Evolutionary conservation across 2,888 invertebrate species (phyloP).

Genomic region (Stenichneumon culpator): DNA sequence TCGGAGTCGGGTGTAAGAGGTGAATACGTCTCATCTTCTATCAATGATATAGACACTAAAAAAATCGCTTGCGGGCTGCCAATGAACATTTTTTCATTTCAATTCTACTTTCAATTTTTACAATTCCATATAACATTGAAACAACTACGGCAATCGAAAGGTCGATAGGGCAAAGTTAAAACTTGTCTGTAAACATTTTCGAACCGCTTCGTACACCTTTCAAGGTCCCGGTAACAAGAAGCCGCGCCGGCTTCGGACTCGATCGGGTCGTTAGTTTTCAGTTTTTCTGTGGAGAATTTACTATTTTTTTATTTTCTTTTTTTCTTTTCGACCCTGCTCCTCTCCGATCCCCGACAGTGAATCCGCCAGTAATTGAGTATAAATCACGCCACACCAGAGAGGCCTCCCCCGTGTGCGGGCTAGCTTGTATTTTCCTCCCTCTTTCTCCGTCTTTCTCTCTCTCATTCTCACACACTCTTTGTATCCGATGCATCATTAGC

Average conservation of each 20-base stretch:
- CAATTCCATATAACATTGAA: too few relatives aligned
- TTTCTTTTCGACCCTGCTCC: not conserved
- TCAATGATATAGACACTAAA: too few relatives aligned
- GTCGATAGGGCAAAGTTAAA: not conserved
- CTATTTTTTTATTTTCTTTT: constrained; percentile 60
- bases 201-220: not conserved
- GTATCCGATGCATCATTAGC: constrained; percentile 74
- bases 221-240: not conserved
- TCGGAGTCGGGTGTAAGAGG: not conserved
- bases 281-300: constrained; percentile 70
- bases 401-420: constrained; percentile 44
- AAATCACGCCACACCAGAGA: constrained; percentile 70
- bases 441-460: not conserved
- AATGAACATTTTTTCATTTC: too few relatives aligned
- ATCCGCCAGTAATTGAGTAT: constrained; percentile 78
- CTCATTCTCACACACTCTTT: constrained; percentile 42
- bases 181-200: not conserved
- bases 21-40: too few relatives aligned
- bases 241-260: constrained; percentile 55
- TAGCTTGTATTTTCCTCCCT: constrained; percentile 19
- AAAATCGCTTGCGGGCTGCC: too few relatives aligned
- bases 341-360: constrained; percentile 56
- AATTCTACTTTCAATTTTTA: too few relatives aligned
- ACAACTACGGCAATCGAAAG: too few relatives aligned
- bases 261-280: constrained; percentile 74